Evolutionary conservation across 2,888 invertebrate genomes (phyloP).

Genomic region (Macrosiphum euphorbiae): DNA sequence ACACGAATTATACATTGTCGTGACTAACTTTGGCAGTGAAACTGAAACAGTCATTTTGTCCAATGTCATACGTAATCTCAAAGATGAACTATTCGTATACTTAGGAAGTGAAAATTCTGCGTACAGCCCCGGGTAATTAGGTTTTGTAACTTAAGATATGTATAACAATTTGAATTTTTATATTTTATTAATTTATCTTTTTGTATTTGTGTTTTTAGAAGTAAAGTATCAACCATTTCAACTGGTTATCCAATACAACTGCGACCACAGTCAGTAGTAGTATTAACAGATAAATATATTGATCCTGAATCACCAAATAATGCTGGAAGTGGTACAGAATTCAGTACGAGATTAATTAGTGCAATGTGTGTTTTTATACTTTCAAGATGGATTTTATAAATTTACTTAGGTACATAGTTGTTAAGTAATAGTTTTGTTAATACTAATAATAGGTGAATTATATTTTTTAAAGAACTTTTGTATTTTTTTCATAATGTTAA

Average conservation of each 20-base stretch:
- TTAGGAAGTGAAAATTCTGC: slow-evolving; percentile 32
- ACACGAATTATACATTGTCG: slow-evolving; percentile 26
- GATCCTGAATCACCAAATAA: neutral
- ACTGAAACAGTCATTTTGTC: slow-evolving; percentile 32
- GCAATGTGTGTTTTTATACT: neutral
- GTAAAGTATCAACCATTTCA: neutral
- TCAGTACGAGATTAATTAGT: neutral
- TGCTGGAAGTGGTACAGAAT: neutral
- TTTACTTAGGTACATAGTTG: no score
- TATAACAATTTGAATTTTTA: neutral
- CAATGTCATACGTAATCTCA: neutral
- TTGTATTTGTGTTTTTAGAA: neutral
- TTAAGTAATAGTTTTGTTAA: no score
- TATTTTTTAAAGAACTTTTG: no score
- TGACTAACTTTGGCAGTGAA: slow-evolving; percentile 63
- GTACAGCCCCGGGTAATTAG: slow-evolving; percentile 43
- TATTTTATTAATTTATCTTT: neutral
- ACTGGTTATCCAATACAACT: neutral
- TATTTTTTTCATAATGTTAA: no score
- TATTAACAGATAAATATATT: neutral
- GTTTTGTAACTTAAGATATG: neutral
- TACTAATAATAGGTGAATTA: no score
- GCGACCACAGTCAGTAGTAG: slow-evolving; percentile 14
- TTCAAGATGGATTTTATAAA: neutral
- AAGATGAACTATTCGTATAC: neutral